phyloP scores from a whole-genome alignment of 2,888 invertebrate genomes.

The Parnassius apollo region DNA sequence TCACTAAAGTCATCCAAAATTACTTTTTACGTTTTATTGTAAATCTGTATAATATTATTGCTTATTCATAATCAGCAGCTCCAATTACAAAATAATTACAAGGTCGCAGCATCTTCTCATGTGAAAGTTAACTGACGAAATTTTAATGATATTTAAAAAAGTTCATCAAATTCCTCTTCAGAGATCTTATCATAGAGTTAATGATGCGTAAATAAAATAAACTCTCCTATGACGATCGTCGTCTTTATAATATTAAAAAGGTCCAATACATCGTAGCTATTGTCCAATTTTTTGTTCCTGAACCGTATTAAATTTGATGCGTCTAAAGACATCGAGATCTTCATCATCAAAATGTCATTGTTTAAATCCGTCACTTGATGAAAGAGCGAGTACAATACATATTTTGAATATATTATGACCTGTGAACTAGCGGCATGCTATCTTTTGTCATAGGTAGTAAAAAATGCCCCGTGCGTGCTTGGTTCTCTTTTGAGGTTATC shows the following conservation, averaged over 20 bases:
- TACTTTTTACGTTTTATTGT: too few relatives aligned
- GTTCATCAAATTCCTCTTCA: constrained; percentile 40
- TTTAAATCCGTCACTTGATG: constrained; percentile 52
- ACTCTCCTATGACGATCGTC: constrained; percentile 50
- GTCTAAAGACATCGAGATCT: constrained; percentile 50
- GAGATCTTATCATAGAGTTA: constrained; percentile 64
- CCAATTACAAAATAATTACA: not conserved
- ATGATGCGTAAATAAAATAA: constrained; percentile 67
- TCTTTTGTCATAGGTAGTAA: constrained; percentile 47
- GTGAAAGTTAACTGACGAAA: constrained; percentile 27
- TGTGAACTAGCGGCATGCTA: constrained; percentile 57
- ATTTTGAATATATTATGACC: constrained; percentile 76
- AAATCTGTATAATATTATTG: too few relatives aligned
- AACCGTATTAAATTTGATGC: constrained; percentile 43
- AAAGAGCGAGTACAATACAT: constrained; percentile 68
- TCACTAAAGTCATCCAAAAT: too few relatives aligned
- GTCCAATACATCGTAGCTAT: constrained; percentile 50
- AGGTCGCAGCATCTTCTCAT: constrained; percentile 29
- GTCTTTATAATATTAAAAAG: constrained; percentile 44
- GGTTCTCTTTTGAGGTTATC: constrained; percentile 51
- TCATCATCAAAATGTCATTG: constrained; percentile 59
- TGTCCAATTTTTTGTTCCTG: constrained; percentile 43
- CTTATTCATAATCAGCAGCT: too few relatives aligned
- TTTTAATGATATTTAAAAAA: constrained; percentile 34
- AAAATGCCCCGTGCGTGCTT: constrained; percentile 40